Percentiles rank a stretch among this genome's conserved stretches.
These are phyloP conservation scores for Saturnia pavonia DNA, from an alignment of 2,888 invertebrate species.

Conservation along the genomic window DNA sequence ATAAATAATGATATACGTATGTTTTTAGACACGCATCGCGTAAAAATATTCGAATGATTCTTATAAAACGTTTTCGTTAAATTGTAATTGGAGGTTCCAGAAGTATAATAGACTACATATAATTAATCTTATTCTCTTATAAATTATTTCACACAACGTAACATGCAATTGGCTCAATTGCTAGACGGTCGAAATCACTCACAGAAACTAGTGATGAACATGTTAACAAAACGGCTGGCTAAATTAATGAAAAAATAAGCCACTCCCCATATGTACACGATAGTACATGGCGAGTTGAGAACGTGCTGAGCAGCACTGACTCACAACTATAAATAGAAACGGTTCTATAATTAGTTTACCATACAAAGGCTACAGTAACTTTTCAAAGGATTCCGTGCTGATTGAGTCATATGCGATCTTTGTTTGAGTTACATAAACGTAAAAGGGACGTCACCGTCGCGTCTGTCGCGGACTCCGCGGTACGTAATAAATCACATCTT, in stretches of 20 bases:
- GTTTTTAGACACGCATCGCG: too few species aligned
- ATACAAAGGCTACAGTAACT: slow-evolving; percentile 59
- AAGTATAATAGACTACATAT: background rate
- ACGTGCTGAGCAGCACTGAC: slow-evolving; percentile 63
- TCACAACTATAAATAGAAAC: slow-evolving; percentile 62
- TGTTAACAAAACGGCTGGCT: background rate
- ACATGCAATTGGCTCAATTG: too few species aligned
- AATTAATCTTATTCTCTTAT: background rate
- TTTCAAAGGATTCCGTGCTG: slow-evolving; percentile 50
- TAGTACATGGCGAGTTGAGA: slow-evolving; percentile 50
- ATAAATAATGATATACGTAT: background rate
- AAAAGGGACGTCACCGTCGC: background rate
- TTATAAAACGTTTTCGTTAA: background rate
- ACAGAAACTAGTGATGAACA: background rate
- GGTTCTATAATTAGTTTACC: slow-evolving; percentile 63
- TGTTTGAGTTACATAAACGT: slow-evolving; percentile 38
- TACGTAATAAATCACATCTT: background rate
- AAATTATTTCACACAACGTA: too few species aligned
- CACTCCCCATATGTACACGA: slow-evolving; percentile 46
- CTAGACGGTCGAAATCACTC: too few species aligned
- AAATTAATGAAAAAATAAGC: slow-evolving; percentile 41
- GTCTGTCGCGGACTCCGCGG: background rate
- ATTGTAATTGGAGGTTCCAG: background rate
- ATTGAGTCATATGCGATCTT: slow-evolving; percentile 60
- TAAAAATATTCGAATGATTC: too few species aligned